Evolutionary conservation across 1,140 invertebrate genomes (phyloP), one percentile per base, ranked within the genome.

Genomic region (Lithobius niger): DNA sequence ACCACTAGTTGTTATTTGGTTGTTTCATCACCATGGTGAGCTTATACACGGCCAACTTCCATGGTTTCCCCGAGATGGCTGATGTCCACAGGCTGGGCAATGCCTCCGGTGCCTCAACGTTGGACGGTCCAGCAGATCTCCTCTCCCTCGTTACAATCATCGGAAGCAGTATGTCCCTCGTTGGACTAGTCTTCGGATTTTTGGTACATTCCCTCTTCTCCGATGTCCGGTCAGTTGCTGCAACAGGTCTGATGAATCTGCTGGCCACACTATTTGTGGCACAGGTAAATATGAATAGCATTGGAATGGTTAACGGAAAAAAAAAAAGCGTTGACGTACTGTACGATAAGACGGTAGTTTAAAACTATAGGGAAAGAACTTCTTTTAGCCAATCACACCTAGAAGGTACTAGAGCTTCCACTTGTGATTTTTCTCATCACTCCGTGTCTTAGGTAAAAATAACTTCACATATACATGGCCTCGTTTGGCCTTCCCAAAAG

Each of bases 181-280:
- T 82, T 2, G 79, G 78, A 19, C 71, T 82, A 18, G 79, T 81
- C 44, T 81, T 82, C 63, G 79, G 79, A 52, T 82, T 82, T 67
- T 81, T 82, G 61, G 81, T 79, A 1, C 81, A 81, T 26, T 26
- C 79, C 60, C 69, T 82, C 52, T 82, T 82, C 65, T 82, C 80
- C 18, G 80, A 82, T 63, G 66, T 81, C 52, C 70, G 80, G 47
- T 81, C 76, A 59, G 66, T 81, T 54, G 77, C 78, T 21, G 80
- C 80, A 31, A 81, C 79, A 27, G 77, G 78, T 2, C 65, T 82
- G 56, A 79, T 82, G 77, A 82, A 82, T 69, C 71, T 82, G 49
- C 65, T 82, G 62, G 79, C 80, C 48, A 76, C 79, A 13, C 73
- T 82, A 15, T 82, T 82, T 65, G 79, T 82, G 74, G 75, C 77